These are phyloP conservation scores for Lysandra bellargus DNA, from an alignment of 2,888 invertebrate species.

Conservation along the genomic window DNA sequence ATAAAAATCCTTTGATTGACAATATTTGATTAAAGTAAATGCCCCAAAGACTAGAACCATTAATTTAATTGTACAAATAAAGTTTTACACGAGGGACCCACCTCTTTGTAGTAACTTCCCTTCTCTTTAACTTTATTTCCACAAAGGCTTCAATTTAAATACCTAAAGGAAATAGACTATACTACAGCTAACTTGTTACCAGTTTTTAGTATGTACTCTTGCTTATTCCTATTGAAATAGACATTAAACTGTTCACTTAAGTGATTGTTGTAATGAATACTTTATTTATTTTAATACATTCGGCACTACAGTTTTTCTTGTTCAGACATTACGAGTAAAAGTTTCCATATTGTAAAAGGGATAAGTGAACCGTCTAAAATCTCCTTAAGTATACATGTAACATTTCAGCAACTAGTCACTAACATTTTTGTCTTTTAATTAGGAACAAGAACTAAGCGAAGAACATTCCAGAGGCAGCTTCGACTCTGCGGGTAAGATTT, in stretches of 20 bases:
- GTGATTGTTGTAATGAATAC: not conserved
- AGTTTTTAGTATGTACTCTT: not conserved
- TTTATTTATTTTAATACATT: not conserved
- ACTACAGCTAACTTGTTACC: not conserved
- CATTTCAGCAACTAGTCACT: not conserved
- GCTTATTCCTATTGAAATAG: not conserved
- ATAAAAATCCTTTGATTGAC: conserved; percentile 2
- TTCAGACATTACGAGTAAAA: too few species aligned
- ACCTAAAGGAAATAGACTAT: not conserved
- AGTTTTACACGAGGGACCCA: conserved; percentile 9
- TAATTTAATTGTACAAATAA: conserved; percentile 20
- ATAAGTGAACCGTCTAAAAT: too few species aligned
- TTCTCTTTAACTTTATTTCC: not conserved
- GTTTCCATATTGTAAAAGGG: too few species aligned
- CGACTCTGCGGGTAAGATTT: conserved; percentile 59
- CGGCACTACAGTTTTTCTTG: not conserved
- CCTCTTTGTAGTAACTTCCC: conserved; percentile 6
- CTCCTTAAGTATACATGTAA: not conserved
- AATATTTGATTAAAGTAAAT: not conserved
- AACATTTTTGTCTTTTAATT: conserved; percentile 35
- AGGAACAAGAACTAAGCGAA: conserved; percentile 63
- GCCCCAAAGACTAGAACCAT: conserved; percentile 1
- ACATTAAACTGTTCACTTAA: not conserved
- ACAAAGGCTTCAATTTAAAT: conserved; percentile 3
- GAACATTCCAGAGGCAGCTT: conserved; percentile 58